Percentiles rank a stretch among this genome's conserved stretches.
Evolutionary conservation across 2,888 invertebrate genomes (phyloP).

Genomic region (Timema cristinae): DNA sequence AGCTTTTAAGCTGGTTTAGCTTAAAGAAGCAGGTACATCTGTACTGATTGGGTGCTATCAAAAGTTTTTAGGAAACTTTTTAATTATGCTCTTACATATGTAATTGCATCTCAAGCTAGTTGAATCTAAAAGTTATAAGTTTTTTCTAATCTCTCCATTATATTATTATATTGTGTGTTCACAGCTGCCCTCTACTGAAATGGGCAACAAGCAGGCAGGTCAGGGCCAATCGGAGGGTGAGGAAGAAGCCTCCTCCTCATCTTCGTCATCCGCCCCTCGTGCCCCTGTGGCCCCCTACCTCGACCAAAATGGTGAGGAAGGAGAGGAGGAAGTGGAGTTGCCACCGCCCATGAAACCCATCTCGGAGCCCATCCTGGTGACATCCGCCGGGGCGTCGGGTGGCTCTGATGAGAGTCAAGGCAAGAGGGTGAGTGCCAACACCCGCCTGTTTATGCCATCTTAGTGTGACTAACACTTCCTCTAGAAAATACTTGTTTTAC

Average conservation of each 20-base stretch:
- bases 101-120: no score
- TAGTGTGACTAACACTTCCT: no score
- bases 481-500: no score
- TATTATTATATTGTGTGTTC: no score
- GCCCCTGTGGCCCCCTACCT: constrained; percentile 17
- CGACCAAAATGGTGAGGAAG: constrained; percentile 59
- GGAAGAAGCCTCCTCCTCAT: constrained; percentile 16
- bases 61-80: no score
- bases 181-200: constrained; percentile 49
- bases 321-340: constrained; percentile 72
- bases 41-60: no score
- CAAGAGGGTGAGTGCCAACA: constrained; percentile 53
- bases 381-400: constrained; percentile 38
- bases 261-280: constrained; percentile 18
- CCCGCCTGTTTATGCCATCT: no score
- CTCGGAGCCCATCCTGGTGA: constrained; percentile 59
- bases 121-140: no score
- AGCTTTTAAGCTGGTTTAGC: no score
- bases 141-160: no score
- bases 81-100: no score
- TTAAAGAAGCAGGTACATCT: no score
- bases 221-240: constrained; percentile 44
- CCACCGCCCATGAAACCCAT: constrained; percentile 97
- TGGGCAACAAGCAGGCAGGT: constrained; percentile 51
- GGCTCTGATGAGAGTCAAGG: constrained; percentile 52